Evolutionary conservation across 2,113 vertebrate species (phyloP), one percentile per base, ranked within the genome.

Genomic region (Asarcornis scutulata): DNA sequence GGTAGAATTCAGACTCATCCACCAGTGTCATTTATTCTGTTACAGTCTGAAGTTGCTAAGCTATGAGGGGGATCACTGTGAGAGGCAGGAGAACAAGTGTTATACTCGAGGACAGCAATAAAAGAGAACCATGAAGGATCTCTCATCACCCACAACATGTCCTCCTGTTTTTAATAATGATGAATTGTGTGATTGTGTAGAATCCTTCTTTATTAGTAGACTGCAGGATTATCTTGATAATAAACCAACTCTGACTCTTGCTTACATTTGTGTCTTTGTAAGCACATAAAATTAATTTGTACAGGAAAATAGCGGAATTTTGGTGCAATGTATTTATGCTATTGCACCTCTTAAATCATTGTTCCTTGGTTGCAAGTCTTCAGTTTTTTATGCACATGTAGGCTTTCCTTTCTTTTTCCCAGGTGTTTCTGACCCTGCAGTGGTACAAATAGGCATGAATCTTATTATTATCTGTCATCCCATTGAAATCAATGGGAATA

Each of bases 341-440:
- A 2, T 77, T 92, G 63, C n/a, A 72, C 36, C 53, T 79, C 11
- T 44, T 75, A 55, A 42, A 62, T 67, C 20, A 34, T 38, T 84
- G 36, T 55, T 86, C n/a, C 52, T 93, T 5, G 1, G 38, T 60
- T 80, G 60, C 40, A 53, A 21, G 21, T 32, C 53, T 67, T 91
- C 32, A 27, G 6, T 79, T 91, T 31, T 17, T 68, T 86, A 38
- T 4, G 7, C 20, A 27, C 22, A 9, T 18, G 31, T 50, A 83
- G 80, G 56, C 22, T 93, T 92, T 89, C 36, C 58, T 86, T 34
- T 40, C 25, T 44, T 27, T 36, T 89, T 94, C 72, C 50, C 40
- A 86, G 73, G n/a, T 77, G 14, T 75, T 91, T 87, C 46, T 86
- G 40, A 31, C 80, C 36, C 62, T 89, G 66, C 73, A 79, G 38